Base-by-base conservation (phyloP, 2,113 vertebrate genomes). In the Ammodramus savannarum region DNA sequence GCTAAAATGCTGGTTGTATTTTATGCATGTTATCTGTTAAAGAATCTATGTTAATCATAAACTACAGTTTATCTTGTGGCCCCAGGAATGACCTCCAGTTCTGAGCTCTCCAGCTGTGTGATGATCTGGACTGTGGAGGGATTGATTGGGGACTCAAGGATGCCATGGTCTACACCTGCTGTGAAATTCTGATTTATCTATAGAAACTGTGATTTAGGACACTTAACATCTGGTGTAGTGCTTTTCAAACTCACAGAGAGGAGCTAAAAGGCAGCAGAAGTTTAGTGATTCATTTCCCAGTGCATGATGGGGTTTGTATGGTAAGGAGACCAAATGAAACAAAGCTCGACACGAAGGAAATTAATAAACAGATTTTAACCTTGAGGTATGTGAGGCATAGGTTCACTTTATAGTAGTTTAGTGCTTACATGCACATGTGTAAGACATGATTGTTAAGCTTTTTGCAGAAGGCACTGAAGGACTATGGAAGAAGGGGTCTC, bases 231-330 rank as follows among this genome's bases (percentile, higher is more conserved):
- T 67, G 65, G 18, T 92, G 86, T 44, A 77, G 68, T 74, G 80
- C 61, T 87, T 94, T 87, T 58, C 29, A 65, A 14, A n/a, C 23
- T 85, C 95, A 76, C 71, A 76, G 85, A 82, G 75, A 80, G 58
- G 81, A 87, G 78, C 85, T 89, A 91, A 82, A 95, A 91, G 54
- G 48, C 77, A 96, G 27, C 31, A 46, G 38, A 96, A 89, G 31
- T 91, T 89, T n/a, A 52, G 43, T 78, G 81, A 75, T 66, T 71
- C 46, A 20, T 85, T 52, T 78, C 39, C 39, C 43, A 67, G 48
- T 2, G 0, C 11, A 7, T 12, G 27, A 36, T 29, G 23, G 22
- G 15, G 7, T 89, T 85, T 84, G 13, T 32, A 7, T 26, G 18
- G 11, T 38, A 54, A 82, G n/a, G 69, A 81, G 32, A 63, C n/a